Percentiles rank a stretch among this genome's conserved stretches.
phyloP scores from a whole-genome alignment of 2,888 invertebrate species.

The Nipponacmea schrenckii region DNA sequence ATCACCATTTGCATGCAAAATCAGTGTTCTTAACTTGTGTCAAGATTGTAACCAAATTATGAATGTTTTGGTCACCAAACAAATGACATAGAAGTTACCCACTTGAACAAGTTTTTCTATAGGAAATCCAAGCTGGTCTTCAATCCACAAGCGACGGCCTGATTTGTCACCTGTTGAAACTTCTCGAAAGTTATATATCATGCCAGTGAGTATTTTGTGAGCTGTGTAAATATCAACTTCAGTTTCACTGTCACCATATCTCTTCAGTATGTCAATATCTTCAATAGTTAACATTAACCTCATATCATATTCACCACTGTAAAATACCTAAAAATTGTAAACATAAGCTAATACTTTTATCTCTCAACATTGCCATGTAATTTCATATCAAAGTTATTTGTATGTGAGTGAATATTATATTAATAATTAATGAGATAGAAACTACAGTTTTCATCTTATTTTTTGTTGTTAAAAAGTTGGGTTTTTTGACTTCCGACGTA shows the following conservation, averaged over 20 bases:
- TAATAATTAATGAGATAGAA: too few species aligned
- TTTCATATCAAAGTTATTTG: too few species aligned
- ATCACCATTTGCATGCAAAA: too few species aligned
- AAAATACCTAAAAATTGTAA: not conserved
- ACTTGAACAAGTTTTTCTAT: constrained; percentile 9
- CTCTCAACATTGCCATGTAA: too few species aligned
- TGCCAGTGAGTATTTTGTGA: constrained; percentile 12
- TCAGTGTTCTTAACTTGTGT: too few species aligned
- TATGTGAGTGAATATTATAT: too few species aligned
- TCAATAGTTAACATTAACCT: not conserved
- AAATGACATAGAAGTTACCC: not conserved
- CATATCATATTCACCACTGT: not conserved
- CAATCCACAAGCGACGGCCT: constrained; percentile 9
- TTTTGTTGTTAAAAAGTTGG: too few species aligned
- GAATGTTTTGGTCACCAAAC: not conserved
- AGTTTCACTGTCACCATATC: not conserved
- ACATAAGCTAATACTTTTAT: not conserved
- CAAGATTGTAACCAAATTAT: not conserved
- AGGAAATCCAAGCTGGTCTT: not conserved
- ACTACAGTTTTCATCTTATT: too few species aligned
- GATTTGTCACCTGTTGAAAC: constrained; percentile 6
- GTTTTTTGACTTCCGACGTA: too few species aligned
- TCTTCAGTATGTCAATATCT: not conserved
- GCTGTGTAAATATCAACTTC: constrained; percentile 3
- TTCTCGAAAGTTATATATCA: constrained; percentile 1